Evolutionary conservation across 2,113 vertebrate species (phyloP).

Genomic region (Epinephelus moara): DNA sequence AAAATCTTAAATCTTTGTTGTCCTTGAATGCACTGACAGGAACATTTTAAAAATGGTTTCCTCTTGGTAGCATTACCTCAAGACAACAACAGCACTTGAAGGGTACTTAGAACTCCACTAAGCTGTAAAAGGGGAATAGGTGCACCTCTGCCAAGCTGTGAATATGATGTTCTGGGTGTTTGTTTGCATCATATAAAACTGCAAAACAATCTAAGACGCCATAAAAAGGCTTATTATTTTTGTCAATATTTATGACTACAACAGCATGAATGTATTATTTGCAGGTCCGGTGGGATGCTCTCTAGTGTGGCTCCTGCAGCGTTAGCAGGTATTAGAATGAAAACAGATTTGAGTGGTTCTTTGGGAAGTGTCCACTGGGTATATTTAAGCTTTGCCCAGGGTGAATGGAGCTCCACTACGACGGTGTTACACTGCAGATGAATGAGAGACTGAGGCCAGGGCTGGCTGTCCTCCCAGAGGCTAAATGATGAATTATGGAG

Average conservation of each 20-base stretch:
- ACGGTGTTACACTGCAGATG: conserved; percentile 43
- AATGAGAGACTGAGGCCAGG: conserved; percentile 58
- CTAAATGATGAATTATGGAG: conserved; percentile 75
- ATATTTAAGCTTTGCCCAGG: conserved; percentile 34
- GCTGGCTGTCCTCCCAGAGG: conserved; percentile 70
- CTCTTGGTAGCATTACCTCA: neutral
- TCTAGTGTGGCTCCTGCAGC: conserved; percentile 18
- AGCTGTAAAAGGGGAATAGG: neutral
- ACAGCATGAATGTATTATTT: conserved; percentile 14
- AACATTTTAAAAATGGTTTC: neutral
- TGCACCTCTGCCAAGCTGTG: neutral
- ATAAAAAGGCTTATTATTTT: conserved; percentile 28
- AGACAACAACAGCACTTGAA: conserved; percentile 4
- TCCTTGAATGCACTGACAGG: neutral
- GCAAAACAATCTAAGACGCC: neutral
- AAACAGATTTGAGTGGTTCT: conserved; percentile 35
- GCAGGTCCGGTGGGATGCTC: neutral
- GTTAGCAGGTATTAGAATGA: conserved; percentile 25
- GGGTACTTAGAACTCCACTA: neutral
- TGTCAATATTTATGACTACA: conserved; percentile 24
- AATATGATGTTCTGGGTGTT: neutral
- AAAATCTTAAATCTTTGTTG: neutral
- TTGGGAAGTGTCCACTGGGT: conserved; percentile 28
- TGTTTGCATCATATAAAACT: conserved; percentile 19
- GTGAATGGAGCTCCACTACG: conserved; percentile 42